Evolutionary conservation across 2,113 vertebrate genomes (phyloP).

Genomic region (Neogale vison): DNA sequence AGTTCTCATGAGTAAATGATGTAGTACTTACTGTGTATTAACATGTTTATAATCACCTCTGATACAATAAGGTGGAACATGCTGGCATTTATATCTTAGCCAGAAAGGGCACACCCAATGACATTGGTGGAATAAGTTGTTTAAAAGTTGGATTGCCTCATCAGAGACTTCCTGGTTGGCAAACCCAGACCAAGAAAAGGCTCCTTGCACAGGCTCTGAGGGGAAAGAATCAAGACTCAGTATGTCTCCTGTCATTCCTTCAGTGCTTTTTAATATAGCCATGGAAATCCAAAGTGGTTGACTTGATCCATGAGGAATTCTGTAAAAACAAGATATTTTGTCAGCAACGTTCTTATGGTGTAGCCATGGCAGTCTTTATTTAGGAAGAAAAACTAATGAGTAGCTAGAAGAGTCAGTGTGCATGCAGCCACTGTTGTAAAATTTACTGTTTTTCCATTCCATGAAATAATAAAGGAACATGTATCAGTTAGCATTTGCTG

Average conservation of each 20-base stretch:
- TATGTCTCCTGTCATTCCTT: background rate
- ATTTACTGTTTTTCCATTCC: background rate
- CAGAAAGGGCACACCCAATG: background rate
- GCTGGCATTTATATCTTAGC: background rate
- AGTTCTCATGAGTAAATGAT: background rate
- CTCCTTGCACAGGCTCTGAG: background rate
- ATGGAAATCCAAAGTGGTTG: background rate
- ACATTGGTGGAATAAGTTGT: background rate
- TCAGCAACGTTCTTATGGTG: background rate
- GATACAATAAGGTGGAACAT: background rate
- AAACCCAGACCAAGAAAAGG: background rate
- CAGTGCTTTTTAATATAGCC: background rate
- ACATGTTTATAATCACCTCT: background rate
- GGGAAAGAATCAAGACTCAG: background rate
- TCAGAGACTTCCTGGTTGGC: background rate
- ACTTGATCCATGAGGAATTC: background rate
- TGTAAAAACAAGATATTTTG: background rate
- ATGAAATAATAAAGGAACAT: background rate
- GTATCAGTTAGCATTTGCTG: background rate
- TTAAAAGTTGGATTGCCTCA: background rate
- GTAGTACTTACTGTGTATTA: background rate
- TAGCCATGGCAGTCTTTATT: background rate
- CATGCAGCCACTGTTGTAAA: background rate
- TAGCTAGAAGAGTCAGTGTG: background rate
- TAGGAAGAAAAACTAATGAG: background rate